These are phyloP conservation scores for Xyrauchen texanus DNA, from an alignment of 2,113 vertebrate species.

Conservation along the genomic window DNA sequence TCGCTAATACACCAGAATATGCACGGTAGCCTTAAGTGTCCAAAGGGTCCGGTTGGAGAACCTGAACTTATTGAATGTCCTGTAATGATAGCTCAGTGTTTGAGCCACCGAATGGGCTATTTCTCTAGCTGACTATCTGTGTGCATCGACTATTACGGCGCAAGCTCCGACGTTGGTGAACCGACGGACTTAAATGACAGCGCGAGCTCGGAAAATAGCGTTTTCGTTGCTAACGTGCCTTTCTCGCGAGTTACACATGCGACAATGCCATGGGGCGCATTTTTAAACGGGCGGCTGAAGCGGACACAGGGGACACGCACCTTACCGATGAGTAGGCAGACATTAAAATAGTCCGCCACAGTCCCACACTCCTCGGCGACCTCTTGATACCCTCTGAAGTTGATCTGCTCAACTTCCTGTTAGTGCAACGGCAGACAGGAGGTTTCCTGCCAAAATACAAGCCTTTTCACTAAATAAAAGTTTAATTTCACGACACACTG, in stretches of 20 bases:
- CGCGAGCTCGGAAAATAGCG: conserved; percentile 48
- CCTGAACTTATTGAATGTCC: not conserved
- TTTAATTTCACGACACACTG: not conserved
- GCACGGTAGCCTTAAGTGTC: not conserved
- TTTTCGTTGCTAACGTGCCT: conserved; percentile 48
- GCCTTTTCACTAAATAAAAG: not conserved
- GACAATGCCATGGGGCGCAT: conserved; percentile 59
- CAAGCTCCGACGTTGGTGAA: conserved; percentile 22
- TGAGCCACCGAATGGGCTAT: conserved; percentile 29
- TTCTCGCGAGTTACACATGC: conserved; percentile 48
- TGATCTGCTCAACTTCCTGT: conserved; percentile 63
- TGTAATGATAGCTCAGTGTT: conserved; percentile 37
- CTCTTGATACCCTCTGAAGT: conserved; percentile 68
- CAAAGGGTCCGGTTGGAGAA: conserved; percentile 4
- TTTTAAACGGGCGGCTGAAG: conserved; percentile 73
- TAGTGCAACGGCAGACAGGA: conserved; percentile 21
- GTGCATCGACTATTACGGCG: conserved; percentile 62
- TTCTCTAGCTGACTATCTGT: conserved; percentile 62
- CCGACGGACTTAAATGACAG: conserved; percentile 17
- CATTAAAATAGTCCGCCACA: conserved; percentile 71
- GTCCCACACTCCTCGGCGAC: conserved; percentile 76
- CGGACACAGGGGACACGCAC: conserved; percentile 82
- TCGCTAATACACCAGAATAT: not conserved
- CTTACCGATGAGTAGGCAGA: conserved; percentile 69
- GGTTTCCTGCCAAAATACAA: conserved; percentile 13